These are phyloP conservation scores for Ranitomeya variabilis DNA, from an alignment of 2,113 vertebrate genomes.

Conservation along the genomic window DNA sequence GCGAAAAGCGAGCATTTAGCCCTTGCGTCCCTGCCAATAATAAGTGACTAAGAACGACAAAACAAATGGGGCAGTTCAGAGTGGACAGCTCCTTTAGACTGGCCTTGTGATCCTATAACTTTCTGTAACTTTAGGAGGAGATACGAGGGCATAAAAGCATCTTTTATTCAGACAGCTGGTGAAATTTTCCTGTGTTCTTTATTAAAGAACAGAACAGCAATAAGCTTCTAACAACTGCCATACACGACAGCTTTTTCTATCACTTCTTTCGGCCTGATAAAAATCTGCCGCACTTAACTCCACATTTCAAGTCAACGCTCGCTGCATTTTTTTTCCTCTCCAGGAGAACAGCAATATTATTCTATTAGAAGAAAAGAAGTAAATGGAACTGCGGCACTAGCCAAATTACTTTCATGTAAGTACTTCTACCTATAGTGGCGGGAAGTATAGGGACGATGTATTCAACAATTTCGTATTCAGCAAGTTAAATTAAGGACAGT, in stretches of 20 bases:
- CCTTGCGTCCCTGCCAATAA: no score
- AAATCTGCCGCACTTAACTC: slow-evolving; percentile 1
- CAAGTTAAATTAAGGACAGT: slow-evolving; percentile 14
- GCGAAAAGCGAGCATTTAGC: no score
- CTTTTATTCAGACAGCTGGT: background rate
- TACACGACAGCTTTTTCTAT: slow-evolving; percentile 12
- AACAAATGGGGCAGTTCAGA: background rate
- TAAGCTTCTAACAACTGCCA: background rate
- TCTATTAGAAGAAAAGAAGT: slow-evolving; percentile 20
- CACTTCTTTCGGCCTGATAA: background rate
- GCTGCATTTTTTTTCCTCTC: background rate
- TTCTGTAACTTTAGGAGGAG: background rate
- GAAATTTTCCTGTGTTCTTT: background rate
- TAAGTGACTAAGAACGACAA: no score
- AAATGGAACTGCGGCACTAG: slow-evolving; percentile 1
- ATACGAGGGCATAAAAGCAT: background rate
- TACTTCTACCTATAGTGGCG: slow-evolving; percentile 3
- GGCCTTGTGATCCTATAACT: background rate
- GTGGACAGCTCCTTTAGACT: background rate
- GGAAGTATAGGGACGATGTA: background rate
- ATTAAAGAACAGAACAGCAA: background rate
- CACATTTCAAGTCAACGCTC: background rate
- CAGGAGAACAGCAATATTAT: slow-evolving; percentile 29
- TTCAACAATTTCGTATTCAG: slow-evolving; percentile 2
- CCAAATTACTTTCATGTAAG: slow-evolving; percentile 28